Evolutionary conservation across 2,797 vertebrate genomes (phyloP), one percentile per base, ranked within the genome.

Genomic region (Salarias fasciatus): DNA sequence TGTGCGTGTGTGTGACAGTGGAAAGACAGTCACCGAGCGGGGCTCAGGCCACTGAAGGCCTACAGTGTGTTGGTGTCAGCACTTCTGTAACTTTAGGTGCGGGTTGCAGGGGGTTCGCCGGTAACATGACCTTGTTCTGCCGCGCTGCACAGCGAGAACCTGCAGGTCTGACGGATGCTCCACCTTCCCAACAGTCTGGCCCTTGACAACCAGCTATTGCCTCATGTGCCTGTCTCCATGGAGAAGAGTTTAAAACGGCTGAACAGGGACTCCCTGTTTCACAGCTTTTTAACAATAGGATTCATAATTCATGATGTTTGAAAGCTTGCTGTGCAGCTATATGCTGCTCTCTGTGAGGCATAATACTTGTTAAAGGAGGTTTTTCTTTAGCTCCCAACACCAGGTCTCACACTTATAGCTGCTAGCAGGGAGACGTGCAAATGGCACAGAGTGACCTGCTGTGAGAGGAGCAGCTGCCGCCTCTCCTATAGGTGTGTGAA

Each of bases 61-160:
- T 13, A 40, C 42, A 13, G 33, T n/a, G 54, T 50, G 54, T 53
- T 56, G 45, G 58, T 74, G 66, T 86, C 80, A 85, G 86, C 78
- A 63, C 57, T 77, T 80, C 50, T 72, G 53, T 71, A 82, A 78
- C 65, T 83, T 73, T 31, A 69, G 53, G 69, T 59, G 37, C 53
- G 36, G 45, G 40, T 37, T 50, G 47, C n/a, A 48, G 63, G 53
- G 24, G 50, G 59, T 35, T 35, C 42, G 50, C 3, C 0, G 9
- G 60, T 61, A 74, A 64, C 64, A 56, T 72, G 78, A 86, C 75
- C 83, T 89, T 79, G 81, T 72, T 77, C 77, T 63, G 62, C 55
- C 42, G 71, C 30, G 60, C 45, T 71, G 70, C 67, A 77, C 45
- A 60, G 71, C 60, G 41, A 69, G 62, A 59, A 35, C 33, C 33